Percentiles rank a stretch among this genome's conserved stretches.
These are phyloP conservation scores for Eucriotettix oculatus DNA, from an alignment of 2,888 invertebrate species.

Conservation along the genomic window DNA sequence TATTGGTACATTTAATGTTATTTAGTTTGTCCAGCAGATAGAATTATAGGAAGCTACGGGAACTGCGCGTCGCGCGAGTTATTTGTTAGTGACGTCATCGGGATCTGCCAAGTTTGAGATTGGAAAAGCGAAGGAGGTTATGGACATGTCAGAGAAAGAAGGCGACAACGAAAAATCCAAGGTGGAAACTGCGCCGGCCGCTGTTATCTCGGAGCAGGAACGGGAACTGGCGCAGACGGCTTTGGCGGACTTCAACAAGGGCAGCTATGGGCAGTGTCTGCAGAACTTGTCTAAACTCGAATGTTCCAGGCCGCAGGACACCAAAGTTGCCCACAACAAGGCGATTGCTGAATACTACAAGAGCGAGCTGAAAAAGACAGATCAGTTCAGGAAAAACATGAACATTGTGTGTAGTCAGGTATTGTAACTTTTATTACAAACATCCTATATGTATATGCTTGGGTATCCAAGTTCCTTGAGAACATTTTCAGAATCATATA, in stretches of 20 bases:
- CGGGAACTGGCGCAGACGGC: constrained; percentile 42
- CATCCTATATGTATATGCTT: too few species aligned
- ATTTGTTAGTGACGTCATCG: too few species aligned
- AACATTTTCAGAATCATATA: too few species aligned
- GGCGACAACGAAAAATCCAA: constrained; percentile 7
- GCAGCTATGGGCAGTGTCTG: constrained; percentile 25
- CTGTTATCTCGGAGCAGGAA: constrained; percentile 30
- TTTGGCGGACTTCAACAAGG: constrained; percentile 37
- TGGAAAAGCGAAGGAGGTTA: too few species aligned
- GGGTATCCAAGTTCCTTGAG: too few species aligned
- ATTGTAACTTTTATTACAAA: background rate
- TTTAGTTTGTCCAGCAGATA: too few species aligned
- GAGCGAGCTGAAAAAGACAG: constrained; percentile 53
- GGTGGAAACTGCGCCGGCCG: constrained; percentile 6
- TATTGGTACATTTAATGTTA: too few species aligned
- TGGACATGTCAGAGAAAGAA: constrained; percentile 11
- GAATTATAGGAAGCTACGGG: too few species aligned
- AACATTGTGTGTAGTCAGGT: constrained; percentile 38
- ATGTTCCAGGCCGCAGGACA: constrained; percentile 41
- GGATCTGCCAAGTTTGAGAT: too few species aligned
- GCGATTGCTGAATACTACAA: constrained; percentile 68
- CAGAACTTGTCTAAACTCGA: constrained; percentile 44
- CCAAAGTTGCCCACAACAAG: constrained; percentile 67
- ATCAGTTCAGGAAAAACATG: constrained; percentile 51
- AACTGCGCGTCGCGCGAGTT: too few species aligned